Base-by-base conservation (phyloP, 2,797 vertebrate genomes). In the Helostoma temminkii region DNA sequence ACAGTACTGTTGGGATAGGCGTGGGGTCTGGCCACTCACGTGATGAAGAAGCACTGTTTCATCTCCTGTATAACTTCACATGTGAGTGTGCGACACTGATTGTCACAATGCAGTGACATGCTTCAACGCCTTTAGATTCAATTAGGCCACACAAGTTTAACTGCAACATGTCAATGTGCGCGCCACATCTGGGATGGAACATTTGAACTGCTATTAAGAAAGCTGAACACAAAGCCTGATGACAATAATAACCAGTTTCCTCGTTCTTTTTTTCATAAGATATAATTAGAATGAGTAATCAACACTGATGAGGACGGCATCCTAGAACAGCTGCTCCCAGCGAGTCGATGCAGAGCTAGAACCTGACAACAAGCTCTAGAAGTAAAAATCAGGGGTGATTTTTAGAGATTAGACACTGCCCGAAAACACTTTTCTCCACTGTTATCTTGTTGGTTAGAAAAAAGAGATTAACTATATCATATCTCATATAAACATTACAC, bases 221-320 rank as follows among this genome's bases (percentile, higher is more conserved):
- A 59, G 41, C 26, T 50, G 15, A 47, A 42, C 9, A 70, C 10
- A 49, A 28, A 47, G n/a, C 66, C 46, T 14, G 21, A 56, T 53
- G 54, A 74, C 39, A 70, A 57, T 46, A 67, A 72, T 62, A 68
- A 48, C 24, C 28, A 47, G 61, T 62, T 76, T 42, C 22, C 19
- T 24, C 50, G 57, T 26, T 37, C 14, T 48, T 61, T 72, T 58
- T 43, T 63, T 3, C 22, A 55, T 28, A 39, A 16, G 32, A 64
- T 78, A 60, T 64, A 70, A 78, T 82, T 74, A 87, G 64, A 70
- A 45, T 57, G 61, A 16, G 12, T 58, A 64, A 78, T 83, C 48
- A 64, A 41, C 69, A 45, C 61, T 64, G 80, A 74, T 75, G 64
- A 80, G 66, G 68, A 68, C 0, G 11, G 28, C 41, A 4, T 66